Evolutionary conservation across 2,113 vertebrate genomes (phyloP), one percentile per base, ranked within the genome.

Genomic region (Regulus satrapa): DNA sequence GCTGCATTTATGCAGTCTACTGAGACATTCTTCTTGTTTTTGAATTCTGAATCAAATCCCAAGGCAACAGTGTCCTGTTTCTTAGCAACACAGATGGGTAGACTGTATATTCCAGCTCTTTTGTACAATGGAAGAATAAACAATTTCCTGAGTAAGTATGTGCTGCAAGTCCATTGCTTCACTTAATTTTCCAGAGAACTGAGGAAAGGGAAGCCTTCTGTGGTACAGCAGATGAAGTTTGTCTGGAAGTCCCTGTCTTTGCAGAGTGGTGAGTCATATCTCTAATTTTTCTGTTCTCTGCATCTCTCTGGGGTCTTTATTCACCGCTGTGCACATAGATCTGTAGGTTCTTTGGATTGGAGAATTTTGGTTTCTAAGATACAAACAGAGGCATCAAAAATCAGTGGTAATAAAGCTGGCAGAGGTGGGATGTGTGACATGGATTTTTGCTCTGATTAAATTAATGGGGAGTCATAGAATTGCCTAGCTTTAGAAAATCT

Each of bases 31-130:
- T 85, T 93, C 96, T 96, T 12, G 1, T 45, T 97, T 93, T 69
- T 95, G 81, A 96, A 95, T 93, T 88, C 78, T 93, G 92, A 95
- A 85, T 97, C 72, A 68, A 96, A 59, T 94, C 87, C 92, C 91
- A 93, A 82, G 95, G 92, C 86, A 96, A 94, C 90, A 95, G 68
- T 32, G 24, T 85, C 85, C 72, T 31, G 96, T 98, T 93, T 97
- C 97, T 97, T 97, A 97, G 97, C 96, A 98, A 97, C 97, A 72
- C 77, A 92, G 73, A 92, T 85, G 90, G 68, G 41, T 55, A 83
- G 79, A 89, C 88, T 93, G 88, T 81, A 86, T 80, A 81, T 89
- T 90, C 72, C 80, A 56, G 34, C 45, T 94, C 63, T 92, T 95
- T 91, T 59, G n/a, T 61, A 88, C 83, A 83, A 82, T 71, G 61